These are phyloP conservation scores for Porites divaricata DNA, from an alignment of 92 coral and sea anemone genomes.

Conservation along the genomic window DNA sequence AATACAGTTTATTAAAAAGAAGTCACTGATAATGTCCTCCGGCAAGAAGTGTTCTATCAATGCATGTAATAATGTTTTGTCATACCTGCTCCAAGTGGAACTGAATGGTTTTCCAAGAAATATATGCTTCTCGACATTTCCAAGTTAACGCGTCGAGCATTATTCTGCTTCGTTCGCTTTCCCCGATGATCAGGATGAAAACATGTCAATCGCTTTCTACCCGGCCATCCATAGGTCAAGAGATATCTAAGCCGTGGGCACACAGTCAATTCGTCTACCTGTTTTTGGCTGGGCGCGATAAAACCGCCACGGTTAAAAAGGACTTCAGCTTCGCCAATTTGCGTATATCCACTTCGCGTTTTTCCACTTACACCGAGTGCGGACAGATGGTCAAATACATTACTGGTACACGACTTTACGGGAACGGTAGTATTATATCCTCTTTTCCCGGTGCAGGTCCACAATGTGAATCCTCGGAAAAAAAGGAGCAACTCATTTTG, in stretches of 20 bases:
- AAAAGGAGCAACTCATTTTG: no score
- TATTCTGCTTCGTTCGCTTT: neutral
- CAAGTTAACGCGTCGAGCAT: neutral
- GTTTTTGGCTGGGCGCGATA: neutral
- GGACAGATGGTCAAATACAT: no score
- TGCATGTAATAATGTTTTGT: neutral
- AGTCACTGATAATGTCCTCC: no score
- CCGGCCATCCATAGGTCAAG: neutral
- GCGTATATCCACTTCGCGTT: neutral
- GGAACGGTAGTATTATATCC: no score
- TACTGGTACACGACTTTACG: no score
- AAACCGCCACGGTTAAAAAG: constrained; percentile 13
- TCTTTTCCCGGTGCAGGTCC: no score
- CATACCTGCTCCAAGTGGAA: constrained; percentile 16
- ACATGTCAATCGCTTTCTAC: constrained; percentile 8
- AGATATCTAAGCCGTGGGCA: constrained; percentile 1
- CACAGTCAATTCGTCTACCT: constrained; percentile 9
- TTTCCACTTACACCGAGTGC: constrained; percentile 18
- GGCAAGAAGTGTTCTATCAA: neutral
- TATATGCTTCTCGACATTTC: constrained; percentile 18
- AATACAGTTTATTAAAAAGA: no score
- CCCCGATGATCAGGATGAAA: constrained; percentile 16
- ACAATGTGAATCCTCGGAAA: no score
- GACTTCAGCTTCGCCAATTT: constrained; percentile 14
- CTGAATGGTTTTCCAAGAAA: neutral